Evolutionary conservation across 2,888 invertebrate species (phyloP), one percentile per base, ranked within the genome.

Genomic region (Osmoderma eremita): DNA sequence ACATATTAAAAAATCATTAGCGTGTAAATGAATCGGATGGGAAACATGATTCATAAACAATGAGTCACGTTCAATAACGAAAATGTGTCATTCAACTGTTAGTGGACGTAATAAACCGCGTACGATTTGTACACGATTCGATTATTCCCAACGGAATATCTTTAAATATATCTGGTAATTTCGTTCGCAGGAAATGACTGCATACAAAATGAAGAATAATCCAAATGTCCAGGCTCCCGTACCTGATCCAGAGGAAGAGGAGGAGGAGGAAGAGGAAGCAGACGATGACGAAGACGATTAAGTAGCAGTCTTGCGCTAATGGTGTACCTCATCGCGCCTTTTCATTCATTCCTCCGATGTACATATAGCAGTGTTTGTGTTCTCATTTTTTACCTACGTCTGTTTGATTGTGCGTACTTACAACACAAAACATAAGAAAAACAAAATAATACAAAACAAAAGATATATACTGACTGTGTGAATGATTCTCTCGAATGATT

Each of bases 171-270:
- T 13, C 12, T 51, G 24, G 38, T 51, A 18, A 10, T 39, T 42
- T 54, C 30, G 17, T 70, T 84, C 84, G 1, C 80, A 93, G 93
- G 93, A 93, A 85, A 92, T 92, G 91, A 91, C 91, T 70, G 92
- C 91, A 62, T 93, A 93, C 85, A 93, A 93, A 83, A 92, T 92
- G 83, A 90, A 89, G 67, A 85, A 85, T 73, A 85, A 85, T 71
- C 79, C 78, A 72, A 76, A 76, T 69, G 83, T 81, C 73, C 81
- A 81, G 74, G 86, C 81, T 70, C 85, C 84, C 70, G 83, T 82
- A 72, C 85, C 85, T 72, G 84, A 84, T 75, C 82, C 84, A 13
- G 88, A 87, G 72, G 87, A 86, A 68, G 89, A 88, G 61, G 87
- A 86, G 58, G 89, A 88, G 64, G 88, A 84, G 15, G 90, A 88